phyloP scores from a whole-genome alignment of 2,888 invertebrate genomes.

The Drosophila algonquin region DNA sequence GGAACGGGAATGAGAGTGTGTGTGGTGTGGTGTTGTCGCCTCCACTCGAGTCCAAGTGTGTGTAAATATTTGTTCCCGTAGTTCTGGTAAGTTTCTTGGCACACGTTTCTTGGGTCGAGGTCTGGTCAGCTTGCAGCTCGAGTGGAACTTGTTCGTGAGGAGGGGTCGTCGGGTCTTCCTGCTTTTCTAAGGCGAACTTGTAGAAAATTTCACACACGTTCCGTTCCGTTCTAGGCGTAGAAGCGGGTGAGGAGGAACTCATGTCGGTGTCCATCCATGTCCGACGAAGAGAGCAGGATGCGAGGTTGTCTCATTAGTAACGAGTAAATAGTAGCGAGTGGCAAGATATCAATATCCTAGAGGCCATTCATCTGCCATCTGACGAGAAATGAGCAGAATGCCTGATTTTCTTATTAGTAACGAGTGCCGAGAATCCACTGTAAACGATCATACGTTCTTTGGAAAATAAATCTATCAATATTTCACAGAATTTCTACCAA shows the following conservation, averaged over 20 bases:
- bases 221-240: neutral
- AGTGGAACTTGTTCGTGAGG: slow-evolving; percentile 6
- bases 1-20: slow-evolving; percentile 40
- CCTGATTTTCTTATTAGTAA: too few relatives aligned
- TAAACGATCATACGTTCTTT: neutral
- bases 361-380: too few relatives aligned
- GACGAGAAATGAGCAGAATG: too few relatives aligned
- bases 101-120: slow-evolving; percentile 19
- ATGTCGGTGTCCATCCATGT: slow-evolving; percentile 18
- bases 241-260: neutral
- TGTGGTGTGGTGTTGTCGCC: slow-evolving; percentile 61
- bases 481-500: too few relatives aligned
- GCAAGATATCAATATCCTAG: too few relatives aligned
- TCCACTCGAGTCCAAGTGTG: slow-evolving; percentile 34
- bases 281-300: neutral
- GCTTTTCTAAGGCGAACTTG: slow-evolving; percentile 16
- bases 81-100: slow-evolving; percentile 58
- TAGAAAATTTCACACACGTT: slow-evolving; percentile 31
- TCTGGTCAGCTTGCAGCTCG: slow-evolving; percentile 21
- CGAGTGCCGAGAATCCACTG: too few relatives aligned
- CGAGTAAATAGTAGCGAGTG: neutral
- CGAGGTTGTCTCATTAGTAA: slow-evolving; percentile 37
- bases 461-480: neutral
- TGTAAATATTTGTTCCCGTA: slow-evolving; percentile 71
- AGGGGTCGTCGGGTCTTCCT: neutral